These are phyloP conservation scores for Syngnathoides biaculeatus DNA, from an alignment of 2,113 vertebrate species.

Conservation along the genomic window DNA sequence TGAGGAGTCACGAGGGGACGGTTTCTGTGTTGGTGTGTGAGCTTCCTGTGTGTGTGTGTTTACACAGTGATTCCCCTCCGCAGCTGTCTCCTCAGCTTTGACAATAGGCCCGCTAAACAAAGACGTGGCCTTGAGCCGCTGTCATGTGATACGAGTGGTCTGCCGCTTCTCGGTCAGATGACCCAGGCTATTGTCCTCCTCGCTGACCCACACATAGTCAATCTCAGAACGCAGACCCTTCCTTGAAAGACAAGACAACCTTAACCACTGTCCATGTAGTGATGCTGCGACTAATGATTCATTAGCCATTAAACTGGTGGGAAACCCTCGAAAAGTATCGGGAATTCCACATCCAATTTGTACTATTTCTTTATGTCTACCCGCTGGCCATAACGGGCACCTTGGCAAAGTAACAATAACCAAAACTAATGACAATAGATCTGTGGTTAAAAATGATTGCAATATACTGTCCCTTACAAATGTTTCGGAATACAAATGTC, in stretches of 20 bases:
- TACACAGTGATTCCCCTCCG: constrained; percentile 62
- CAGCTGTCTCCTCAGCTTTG: constrained; percentile 70
- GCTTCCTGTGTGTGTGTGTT: constrained; percentile 23
- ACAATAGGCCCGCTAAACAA: constrained; percentile 72
- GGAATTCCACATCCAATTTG: neutral
- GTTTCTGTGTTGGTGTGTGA: constrained; percentile 16
- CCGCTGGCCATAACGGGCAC: neutral
- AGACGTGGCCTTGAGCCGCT: constrained; percentile 69
- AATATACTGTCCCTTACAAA: too few relatives aligned
- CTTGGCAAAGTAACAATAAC: neutral
- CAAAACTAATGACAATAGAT: neutral
- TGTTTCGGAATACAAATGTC: too few relatives aligned
- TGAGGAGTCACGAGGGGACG: constrained; percentile 63
- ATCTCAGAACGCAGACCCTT: constrained; percentile 68
- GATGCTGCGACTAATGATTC: constrained; percentile 44
- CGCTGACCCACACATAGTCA: constrained; percentile 56
- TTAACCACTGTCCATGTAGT: constrained; percentile 47
- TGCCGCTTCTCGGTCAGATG: constrained; percentile 67
- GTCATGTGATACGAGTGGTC: constrained; percentile 71
- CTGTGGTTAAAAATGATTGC: too few relatives aligned
- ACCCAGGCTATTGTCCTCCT: constrained; percentile 66
- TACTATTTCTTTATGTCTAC: neutral
- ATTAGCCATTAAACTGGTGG: too few relatives aligned
- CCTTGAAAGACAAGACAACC: constrained; percentile 61
- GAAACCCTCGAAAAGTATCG: neutral